A percentile compares a stretch with the other conserved stretches of the same genome.
Conservation (phyloP, 2,113 vertebrate species). For the Eulemur rufifrons region DNA sequence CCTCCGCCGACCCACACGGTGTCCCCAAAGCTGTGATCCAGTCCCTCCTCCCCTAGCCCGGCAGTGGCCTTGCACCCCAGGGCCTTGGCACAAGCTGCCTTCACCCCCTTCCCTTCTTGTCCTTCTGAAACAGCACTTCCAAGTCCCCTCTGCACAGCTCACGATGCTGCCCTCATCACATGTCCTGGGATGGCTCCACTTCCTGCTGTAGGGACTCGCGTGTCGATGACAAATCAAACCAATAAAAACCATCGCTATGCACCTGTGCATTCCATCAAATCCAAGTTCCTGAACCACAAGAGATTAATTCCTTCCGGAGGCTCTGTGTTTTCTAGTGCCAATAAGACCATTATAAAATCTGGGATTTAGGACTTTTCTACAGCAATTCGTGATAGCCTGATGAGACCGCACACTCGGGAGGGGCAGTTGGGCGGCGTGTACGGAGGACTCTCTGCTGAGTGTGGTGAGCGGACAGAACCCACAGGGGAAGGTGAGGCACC, state of each 20-base stretch:
- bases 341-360: rapidly evolving
- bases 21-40: too few relatives aligned
- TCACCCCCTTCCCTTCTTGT: neutral
- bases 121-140: neutral
- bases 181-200: neutral
- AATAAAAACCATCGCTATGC: rapidly evolving
- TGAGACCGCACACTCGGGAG: rapidly evolving
- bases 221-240: neutral
- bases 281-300: neutral
- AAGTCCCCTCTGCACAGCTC: neutral
- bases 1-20: too few relatives aligned
- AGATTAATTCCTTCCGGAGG: rapidly evolving
- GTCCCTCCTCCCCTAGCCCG: neutral
- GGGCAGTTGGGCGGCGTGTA: rapidly evolving
- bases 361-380: neutral
- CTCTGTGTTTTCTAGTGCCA: rapidly evolving
- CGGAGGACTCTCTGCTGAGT: neutral
- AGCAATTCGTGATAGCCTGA: rapidly evolving
- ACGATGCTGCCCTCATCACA: rapidly evolving
- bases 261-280: rapidly evolving
- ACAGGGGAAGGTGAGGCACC: rapidly evolving
- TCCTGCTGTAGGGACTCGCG: neutral
- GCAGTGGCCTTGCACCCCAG: neutral
- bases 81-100: neutral
- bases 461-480: too few relatives aligned